phyloP scores from a whole-genome alignment of 2,797 vertebrate genomes.

The Pipistrellus pipistrellus region DNA sequence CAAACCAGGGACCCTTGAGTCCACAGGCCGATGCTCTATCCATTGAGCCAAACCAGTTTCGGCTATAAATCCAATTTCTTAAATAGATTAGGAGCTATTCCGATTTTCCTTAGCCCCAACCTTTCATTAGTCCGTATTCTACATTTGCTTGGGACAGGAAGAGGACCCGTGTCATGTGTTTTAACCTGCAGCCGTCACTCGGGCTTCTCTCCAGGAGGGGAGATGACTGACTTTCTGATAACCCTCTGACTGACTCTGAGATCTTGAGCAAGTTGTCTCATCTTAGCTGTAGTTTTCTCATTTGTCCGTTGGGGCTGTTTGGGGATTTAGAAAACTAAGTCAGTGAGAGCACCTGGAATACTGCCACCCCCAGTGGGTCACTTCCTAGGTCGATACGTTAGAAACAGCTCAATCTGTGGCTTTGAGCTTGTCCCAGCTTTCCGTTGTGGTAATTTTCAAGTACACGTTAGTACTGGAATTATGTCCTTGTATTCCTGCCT shows the following conservation, averaged over 20 bases:
- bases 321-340: background rate
- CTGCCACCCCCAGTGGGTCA: background rate
- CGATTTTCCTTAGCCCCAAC: background rate
- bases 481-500: background rate
- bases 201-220: background rate
- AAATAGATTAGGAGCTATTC: background rate
- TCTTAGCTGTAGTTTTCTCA: background rate
- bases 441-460: background rate
- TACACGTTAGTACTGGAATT: background rate
- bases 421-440: background rate
- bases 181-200: background rate
- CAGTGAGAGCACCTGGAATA: background rate
- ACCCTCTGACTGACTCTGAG: background rate
- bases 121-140: background rate
- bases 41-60: too few species aligned
- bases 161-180: rapidly evolving
- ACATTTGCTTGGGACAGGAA: background rate
- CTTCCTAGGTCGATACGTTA: background rate
- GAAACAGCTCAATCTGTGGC: background rate
- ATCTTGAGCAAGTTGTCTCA: background rate
- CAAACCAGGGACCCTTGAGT: too few species aligned
- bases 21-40: too few species aligned
- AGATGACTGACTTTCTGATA: background rate
- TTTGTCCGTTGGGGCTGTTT: background rate
- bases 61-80: background rate